These are phyloP conservation scores for Hypercompe scribonia DNA, from an alignment of 2,888 invertebrate genomes.

Conservation along the genomic window DNA sequence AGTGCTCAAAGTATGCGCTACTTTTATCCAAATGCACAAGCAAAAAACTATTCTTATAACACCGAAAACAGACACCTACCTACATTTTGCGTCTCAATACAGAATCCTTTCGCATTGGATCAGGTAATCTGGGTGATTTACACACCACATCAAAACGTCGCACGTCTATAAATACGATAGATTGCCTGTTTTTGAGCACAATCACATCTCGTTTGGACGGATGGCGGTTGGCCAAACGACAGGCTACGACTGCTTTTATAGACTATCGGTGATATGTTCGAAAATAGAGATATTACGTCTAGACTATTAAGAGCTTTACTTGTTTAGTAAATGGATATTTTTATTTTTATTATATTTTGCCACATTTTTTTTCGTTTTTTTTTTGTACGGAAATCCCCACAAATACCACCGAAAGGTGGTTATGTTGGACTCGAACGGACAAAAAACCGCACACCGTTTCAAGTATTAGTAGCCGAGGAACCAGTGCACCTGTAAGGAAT, in stretches of 20 bases:
- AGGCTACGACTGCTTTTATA: slow-evolving; percentile 36
- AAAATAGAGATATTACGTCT: slow-evolving; percentile 28
- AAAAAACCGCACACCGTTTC: no score
- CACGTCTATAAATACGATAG: slow-evolving; percentile 39
- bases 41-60: neutral
- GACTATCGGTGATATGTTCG: slow-evolving; percentile 24
- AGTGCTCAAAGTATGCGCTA: no score
- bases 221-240: slow-evolving; percentile 38
- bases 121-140: slow-evolving; percentile 49
- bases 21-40: neutral
- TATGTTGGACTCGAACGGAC: no score
- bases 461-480: no score
- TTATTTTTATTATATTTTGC: no score
- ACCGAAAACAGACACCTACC: neutral
- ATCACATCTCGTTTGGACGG: slow-evolving; percentile 50
- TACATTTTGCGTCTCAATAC: neutral
- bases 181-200: slow-evolving; percentile 44
- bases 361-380: no score
- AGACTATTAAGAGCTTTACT: slow-evolving; percentile 12
- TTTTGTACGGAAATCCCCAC: no score
- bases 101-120: slow-evolving; percentile 28
- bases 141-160: slow-evolving; percentile 38
- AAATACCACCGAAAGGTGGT: no score
- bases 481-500: no score
- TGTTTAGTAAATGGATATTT: neutral